A percentile compares a stretch with the other conserved stretches of the same genome.
Evolutionary conservation across 2,888 invertebrate genomes (phyloP).

Genomic region (Lycaena phlaeas): DNA sequence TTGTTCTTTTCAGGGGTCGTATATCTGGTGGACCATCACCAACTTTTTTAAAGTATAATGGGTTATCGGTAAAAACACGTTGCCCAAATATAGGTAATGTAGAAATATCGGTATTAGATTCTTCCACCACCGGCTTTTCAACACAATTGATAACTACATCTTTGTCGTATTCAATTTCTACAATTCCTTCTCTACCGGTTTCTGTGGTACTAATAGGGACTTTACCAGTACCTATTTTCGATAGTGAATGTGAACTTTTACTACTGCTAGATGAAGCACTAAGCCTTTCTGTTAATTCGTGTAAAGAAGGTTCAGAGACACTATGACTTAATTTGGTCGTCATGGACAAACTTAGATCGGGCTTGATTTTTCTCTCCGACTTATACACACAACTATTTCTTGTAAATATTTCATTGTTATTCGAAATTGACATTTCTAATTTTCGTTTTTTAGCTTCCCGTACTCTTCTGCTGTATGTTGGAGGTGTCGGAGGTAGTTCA

Average conservation of each 20-base stretch:
- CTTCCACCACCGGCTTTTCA: conserved; percentile 46
- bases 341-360: conserved; percentile 35
- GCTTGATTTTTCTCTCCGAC: conserved; percentile 53
- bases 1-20: conserved; percentile 52
- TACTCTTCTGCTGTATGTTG: conserved; percentile 59
- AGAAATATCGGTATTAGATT: conserved; percentile 41
- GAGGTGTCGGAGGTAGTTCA: conserved; percentile 54
- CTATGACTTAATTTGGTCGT: conserved; percentile 47
- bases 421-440: conserved; percentile 50
- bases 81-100: conserved; percentile 66
- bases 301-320: conserved; percentile 53
- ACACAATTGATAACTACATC: conserved; percentile 54
- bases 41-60: conserved; percentile 62
- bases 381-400: conserved; percentile 51
- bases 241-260: conserved; percentile 37
- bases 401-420: conserved; percentile 41
- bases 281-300: conserved; percentile 50
- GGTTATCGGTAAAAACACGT: conserved; percentile 61
- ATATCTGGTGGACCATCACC: conserved; percentile 42
- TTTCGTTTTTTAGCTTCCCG: conserved; percentile 63
- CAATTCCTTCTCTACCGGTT: conserved; percentile 61
- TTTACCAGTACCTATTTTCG: conserved; percentile 27
- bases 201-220: conserved; percentile 51
- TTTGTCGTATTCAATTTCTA: conserved; percentile 72
- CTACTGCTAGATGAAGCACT: conserved; percentile 38